These are phyloP conservation scores for Tipula helvola DNA, from an alignment of 2,888 invertebrate genomes.

Conservation along the genomic window DNA sequence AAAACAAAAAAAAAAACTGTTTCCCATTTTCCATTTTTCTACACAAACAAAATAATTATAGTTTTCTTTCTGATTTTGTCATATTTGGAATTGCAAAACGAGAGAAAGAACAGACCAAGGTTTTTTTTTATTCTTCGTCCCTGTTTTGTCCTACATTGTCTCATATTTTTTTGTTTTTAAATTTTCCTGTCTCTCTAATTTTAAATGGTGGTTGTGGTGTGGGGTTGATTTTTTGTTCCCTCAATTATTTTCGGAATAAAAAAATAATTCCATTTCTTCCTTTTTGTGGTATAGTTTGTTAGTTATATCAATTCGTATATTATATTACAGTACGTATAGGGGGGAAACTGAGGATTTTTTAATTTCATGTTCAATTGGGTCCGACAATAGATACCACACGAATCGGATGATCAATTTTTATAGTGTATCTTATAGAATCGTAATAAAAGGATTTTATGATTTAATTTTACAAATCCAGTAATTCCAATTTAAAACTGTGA, in stretches of 20 bases:
- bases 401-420: neutral
- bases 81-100: neutral
- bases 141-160: neutral
- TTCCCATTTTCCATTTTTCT: neutral
- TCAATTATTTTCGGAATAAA: neutral
- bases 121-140: neutral
- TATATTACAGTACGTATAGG: too few species aligned
- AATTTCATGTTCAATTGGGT: slow-evolving; percentile 4
- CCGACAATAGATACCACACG: neutral
- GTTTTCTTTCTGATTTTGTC: neutral
- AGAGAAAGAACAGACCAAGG: neutral
- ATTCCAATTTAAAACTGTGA: too few species aligned
- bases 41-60: neutral
- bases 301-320: neutral
- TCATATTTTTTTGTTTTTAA: neutral
- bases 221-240: neutral
- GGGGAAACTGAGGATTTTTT: neutral
- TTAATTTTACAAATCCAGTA: neutral
- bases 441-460: neutral
- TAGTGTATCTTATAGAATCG: neutral
- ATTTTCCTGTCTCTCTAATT: neutral
- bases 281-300: neutral
- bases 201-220: neutral
- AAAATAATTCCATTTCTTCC: neutral
- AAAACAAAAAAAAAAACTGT: neutral